Percentiles rank a stretch among this genome's conserved stretches.
phyloP scores from a whole-genome alignment of 2,888 invertebrate species.

The Hirtodrosophila confusa region DNA sequence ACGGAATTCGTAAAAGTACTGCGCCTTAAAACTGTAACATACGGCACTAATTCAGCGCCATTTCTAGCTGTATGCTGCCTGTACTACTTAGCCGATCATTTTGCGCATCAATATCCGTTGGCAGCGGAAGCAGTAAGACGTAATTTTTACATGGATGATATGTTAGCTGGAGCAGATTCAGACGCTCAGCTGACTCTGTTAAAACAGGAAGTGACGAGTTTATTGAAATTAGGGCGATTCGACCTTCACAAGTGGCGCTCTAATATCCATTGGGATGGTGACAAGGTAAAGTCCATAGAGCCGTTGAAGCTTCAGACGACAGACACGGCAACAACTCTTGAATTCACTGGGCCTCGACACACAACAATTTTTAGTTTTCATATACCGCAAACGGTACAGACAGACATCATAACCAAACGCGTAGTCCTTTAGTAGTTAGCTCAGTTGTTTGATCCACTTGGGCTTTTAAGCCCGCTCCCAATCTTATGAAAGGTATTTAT shows the following conservation, averaged over 20 bases:
- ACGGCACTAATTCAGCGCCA: neutral
- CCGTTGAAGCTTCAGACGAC: neutral
- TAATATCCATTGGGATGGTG: neutral
- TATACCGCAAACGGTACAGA: neutral
- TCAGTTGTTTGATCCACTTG: constrained; percentile 1
- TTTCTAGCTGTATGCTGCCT: neutral
- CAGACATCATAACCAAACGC: neutral
- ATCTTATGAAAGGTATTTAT: neutral
- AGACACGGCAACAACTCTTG: neutral
- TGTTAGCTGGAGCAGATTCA: neutral
- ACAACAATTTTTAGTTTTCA: neutral
- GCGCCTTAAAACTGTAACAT: neutral
- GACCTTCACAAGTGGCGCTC: constrained; percentile 1
- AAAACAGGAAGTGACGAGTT: neutral
- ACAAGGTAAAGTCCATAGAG: neutral
- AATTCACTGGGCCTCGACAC: neutral
- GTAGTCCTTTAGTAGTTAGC: neutral
- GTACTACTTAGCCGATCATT: constrained; percentile 1
- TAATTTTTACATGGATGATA: neutral
- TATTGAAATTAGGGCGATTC: no score
- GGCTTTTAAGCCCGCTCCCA: neutral
- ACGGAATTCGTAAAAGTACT: neutral
- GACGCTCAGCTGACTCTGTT: no score
- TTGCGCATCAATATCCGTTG: neutral
- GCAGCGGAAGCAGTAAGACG: neutral